Evolutionary conservation across 2,797 vertebrate species (phyloP).

Genomic region (Momotus momota): DNA sequence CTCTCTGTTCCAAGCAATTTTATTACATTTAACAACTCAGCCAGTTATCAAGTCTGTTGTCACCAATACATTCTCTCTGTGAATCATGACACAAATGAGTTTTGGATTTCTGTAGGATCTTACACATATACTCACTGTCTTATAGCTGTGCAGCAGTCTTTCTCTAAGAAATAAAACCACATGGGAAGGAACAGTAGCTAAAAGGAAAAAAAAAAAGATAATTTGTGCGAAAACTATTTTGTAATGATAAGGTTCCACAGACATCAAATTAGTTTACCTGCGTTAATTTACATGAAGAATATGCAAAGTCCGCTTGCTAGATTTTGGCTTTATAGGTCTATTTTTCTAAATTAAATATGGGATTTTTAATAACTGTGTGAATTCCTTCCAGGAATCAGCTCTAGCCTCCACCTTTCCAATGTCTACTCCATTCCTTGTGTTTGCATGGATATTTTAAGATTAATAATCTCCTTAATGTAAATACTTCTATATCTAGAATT

Average conservation of each 20-base stretch:
- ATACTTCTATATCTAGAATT: background rate
- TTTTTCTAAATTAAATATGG: background rate
- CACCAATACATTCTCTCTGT: background rate
- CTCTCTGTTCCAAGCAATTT: constrained; percentile 5
- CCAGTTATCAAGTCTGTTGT: constrained; percentile 1
- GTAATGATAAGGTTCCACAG: background rate
- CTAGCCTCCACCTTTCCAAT: background rate
- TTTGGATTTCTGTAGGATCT: background rate
- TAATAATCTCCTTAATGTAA: background rate
- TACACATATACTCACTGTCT: background rate
- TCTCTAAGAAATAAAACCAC: background rate
- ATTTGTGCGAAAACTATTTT: background rate
- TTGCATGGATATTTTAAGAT: background rate
- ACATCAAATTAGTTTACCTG: background rate
- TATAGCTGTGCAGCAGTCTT: background rate
- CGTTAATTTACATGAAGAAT: background rate
- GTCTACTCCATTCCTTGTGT: background rate
- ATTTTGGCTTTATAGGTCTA: background rate
- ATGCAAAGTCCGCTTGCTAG: background rate
- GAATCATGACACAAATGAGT: background rate
- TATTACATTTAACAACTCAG: constrained; percentile 37
- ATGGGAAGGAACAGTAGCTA: background rate
- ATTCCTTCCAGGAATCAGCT: background rate
- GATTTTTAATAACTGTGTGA: background rate
- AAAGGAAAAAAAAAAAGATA: background rate